Evolutionary conservation across 2,888 invertebrate species (phyloP).

Genomic region (Ophion ventricosus): DNA sequence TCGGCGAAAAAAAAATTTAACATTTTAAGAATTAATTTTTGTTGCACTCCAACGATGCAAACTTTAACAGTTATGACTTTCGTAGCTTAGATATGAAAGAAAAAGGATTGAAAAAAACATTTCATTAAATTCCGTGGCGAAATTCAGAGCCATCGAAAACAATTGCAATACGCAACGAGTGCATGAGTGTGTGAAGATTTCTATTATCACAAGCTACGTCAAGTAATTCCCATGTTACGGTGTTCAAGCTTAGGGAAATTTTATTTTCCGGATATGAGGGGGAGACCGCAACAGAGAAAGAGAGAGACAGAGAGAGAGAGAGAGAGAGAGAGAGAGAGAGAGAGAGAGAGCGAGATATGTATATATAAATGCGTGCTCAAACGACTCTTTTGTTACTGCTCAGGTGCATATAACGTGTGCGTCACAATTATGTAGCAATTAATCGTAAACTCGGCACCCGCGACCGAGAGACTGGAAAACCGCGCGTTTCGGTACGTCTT

Average conservation of each 20-base stretch:
- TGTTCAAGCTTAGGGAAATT: background rate
- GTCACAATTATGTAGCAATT: constrained; percentile 73
- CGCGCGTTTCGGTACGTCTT: constrained; percentile 31
- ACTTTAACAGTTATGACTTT: too few relatives aligned
- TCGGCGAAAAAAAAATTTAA: too few relatives aligned
- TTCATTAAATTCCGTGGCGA: background rate
- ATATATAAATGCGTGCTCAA: background rate
- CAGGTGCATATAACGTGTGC: constrained; percentile 69
- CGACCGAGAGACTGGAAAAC: constrained; percentile 50
- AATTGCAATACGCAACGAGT: too few relatives aligned
- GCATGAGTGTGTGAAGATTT: background rate
- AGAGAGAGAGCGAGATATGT: constrained; percentile 1
- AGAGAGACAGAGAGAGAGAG: background rate
- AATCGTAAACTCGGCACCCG: constrained; percentile 65
- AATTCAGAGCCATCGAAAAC: too few relatives aligned
- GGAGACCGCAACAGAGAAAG: constrained; percentile 2
- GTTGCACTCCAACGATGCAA: too few relatives aligned
- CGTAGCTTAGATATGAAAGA: background rate
- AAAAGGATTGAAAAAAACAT: background rate
- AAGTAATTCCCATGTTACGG: background rate
- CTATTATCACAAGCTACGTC: background rate
- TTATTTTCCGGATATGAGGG: background rate
- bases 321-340: background rate
- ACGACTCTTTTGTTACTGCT: constrained; percentile 34
- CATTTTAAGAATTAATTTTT: too few relatives aligned